Evolutionary conservation across 2,888 invertebrate genomes (phyloP), one percentile per base, ranked within the genome.

Genomic region (Cataglyphis rosenhaueri): DNA sequence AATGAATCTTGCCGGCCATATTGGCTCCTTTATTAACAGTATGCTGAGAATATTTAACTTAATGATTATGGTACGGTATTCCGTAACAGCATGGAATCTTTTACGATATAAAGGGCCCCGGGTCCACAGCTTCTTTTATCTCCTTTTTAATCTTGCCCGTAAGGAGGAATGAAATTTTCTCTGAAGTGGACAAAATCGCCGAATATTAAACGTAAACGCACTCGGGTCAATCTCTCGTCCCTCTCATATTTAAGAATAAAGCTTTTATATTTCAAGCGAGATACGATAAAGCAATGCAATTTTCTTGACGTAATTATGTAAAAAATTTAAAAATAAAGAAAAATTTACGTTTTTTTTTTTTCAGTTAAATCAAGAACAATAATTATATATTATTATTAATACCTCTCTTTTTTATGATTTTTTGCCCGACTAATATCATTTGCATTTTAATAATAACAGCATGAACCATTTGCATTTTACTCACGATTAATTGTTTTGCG

Each of bases 1-100:
- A 83, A 87, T 87, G 81, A 78, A 81, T 85, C 84, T 65, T 65
- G 41, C 62, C 82, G 29, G 29, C 57, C 29, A 57, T 82, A 85
- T 85, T 87, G 84, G 79, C 73, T 85, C 68, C 66, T 48, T 71
- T 62, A 64, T 87, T 85, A 85, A 87, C 81, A 83, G 71, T 59
- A 44, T 55, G 70, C 59, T 32, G 66, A 84, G 84, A 74, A 75
- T 84, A 84, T 87, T 87, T 84, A 85, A 87, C 84, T 83, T 66
- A 66, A 62, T 85, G 62, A 87, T 87, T 87, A 81, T 71, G 65
- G 44, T 87, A 81, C 71, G 65, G 44, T 55, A 55, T 48, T 73
- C 29, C 21, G 70, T 78, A 78, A 59, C 70, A 18, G 32, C 57
- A 18, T 32, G 78, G 59, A 70, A 78, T 78, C 35, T 65, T 78